Evolutionary conservation across 1,140 invertebrate genomes (phyloP).

Genomic region (Cotesia chilonis): DNA sequence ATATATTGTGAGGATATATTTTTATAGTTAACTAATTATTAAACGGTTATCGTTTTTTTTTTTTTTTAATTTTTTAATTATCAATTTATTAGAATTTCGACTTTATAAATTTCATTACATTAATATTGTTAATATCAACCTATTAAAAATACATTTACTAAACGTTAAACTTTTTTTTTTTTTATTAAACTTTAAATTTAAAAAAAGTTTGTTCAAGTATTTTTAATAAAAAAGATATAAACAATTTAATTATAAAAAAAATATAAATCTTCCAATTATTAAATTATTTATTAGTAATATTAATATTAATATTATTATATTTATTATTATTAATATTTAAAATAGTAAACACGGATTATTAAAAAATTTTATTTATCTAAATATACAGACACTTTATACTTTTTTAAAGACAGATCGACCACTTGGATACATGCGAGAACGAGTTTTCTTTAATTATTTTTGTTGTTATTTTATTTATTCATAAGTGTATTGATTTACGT

Average conservation of each 20-base stretch:
- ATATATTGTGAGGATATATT: constrained; percentile 47
- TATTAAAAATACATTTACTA: too few species aligned
- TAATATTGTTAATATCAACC: constrained; percentile 9
- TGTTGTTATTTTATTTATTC: constrained; percentile 5
- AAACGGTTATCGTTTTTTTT: constrained; percentile 4
- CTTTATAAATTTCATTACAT: too few species aligned
- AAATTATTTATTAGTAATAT: background rate
- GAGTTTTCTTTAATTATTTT: constrained; percentile 21
- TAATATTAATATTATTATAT: too few species aligned
- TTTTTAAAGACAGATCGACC: constrained; percentile 42
- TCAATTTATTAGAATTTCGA: constrained; percentile 40
- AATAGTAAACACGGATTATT: constrained; percentile 59
- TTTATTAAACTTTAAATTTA: constrained; percentile 7
- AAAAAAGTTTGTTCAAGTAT: too few species aligned
- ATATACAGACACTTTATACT: constrained; percentile 64
- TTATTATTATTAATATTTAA: background rate
- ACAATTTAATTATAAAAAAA: too few species aligned
- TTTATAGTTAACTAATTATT: constrained; percentile 27
- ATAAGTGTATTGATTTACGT: background rate
- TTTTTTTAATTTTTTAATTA: constrained; percentile 57
- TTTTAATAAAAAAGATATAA: too few species aligned
- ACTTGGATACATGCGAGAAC: constrained; percentile 27
- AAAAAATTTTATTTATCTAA: constrained; percentile 14
- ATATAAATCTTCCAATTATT: background rate
- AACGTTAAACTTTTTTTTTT: background rate